Base-by-base conservation (phyloP, 2,797 vertebrate genomes). In the Gymnopithys bicolor region DNA sequence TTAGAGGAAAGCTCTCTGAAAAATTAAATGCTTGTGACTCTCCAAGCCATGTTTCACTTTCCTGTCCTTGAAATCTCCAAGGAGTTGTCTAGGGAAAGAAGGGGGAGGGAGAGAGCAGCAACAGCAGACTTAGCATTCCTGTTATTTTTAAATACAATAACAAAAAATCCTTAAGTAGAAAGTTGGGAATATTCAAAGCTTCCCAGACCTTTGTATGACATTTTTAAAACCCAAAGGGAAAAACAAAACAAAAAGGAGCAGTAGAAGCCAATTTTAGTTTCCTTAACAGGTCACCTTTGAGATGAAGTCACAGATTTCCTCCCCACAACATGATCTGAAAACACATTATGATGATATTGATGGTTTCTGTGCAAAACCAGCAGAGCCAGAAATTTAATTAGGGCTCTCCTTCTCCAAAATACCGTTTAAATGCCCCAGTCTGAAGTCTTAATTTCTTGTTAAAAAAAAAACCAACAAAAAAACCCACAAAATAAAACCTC, bases 121-220 rank as follows among this genome's bases (percentile, higher is more conserved):
- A 85, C 62, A 94, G 59, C 74, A 77, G 88, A 67, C 24, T 79
- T 56, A 22, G 37, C 32, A 90, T 93, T 90, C 75, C 27, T 86
- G 64, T 77, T 97, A 88, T 84, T 95, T 96, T 94, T 74, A 82
- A 93, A 76, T 88, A 88, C 67, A 85, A 92, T 22, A 76, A 76
- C 51, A 23, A 76, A 88, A 90, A 90, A 88, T 39, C 58, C n/a
- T 2, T 33, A 63, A 81, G 70, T 37, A 94, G 77, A 94, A 93
- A 94, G n/a, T 43, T 74, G 81, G 58, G 78, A 90, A 82, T 91
- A 91, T 68, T 74, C 53, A 84, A 94, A 89, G 33, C 63, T 86
- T 94, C 83, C 71, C 52, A 93, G 91, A 90, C 87, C 70, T 93
- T 84, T 68, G 70, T 48, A 58, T 25, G 75, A 84, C 27, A 79